These are phyloP conservation scores for Gymnodraco acuticeps DNA, from an alignment of 2,797 vertebrate genomes.

Conservation along the genomic window DNA sequence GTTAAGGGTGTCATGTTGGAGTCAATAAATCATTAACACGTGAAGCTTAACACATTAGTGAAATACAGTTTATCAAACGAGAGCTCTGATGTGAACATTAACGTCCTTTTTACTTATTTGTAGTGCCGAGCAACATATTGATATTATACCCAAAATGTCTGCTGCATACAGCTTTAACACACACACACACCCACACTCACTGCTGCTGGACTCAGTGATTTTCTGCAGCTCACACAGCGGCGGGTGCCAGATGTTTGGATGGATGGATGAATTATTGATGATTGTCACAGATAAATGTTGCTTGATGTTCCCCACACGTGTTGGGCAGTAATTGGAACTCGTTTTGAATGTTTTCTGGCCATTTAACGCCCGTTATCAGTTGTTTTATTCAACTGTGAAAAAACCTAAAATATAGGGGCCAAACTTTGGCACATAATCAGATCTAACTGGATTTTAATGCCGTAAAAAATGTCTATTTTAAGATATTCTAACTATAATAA, in stretches of 20 bases:
- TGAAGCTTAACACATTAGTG: slow-evolving; percentile 44
- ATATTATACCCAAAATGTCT: too few species aligned
- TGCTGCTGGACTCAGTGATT: slow-evolving; percentile 5
- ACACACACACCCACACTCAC: not conserved
- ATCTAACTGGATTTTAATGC: slow-evolving; percentile 24
- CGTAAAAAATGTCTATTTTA: slow-evolving; percentile 6
- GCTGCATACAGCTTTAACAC: not conserved
- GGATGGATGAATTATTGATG: slow-evolving; percentile 56
- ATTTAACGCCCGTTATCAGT: too few species aligned
- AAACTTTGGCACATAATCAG: not conserved
- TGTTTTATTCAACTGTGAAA: too few species aligned
- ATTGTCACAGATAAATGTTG: slow-evolving; percentile 40
- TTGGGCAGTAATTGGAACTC: not conserved
- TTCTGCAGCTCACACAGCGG: slow-evolving; percentile 29
- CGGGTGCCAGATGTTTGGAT: slow-evolving; percentile 51
- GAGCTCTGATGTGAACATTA: slow-evolving; percentile 1
- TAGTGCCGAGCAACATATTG: not conserved
- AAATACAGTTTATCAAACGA: slow-evolving; percentile 28
- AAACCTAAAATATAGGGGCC: slow-evolving; percentile 1
- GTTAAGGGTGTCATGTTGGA: slow-evolving; percentile 45
- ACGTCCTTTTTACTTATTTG: not conserved
- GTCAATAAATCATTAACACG: slow-evolving; percentile 56
- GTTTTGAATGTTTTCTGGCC: too few species aligned
- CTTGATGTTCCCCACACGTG: slow-evolving; percentile 27
- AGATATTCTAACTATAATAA: slow-evolving; percentile 15